A percentile compares a stretch with the other conserved stretches of the same genome.
phyloP scores from a whole-genome alignment of 2,888 invertebrate species.

The Arrhopalites spinosus region DNA sequence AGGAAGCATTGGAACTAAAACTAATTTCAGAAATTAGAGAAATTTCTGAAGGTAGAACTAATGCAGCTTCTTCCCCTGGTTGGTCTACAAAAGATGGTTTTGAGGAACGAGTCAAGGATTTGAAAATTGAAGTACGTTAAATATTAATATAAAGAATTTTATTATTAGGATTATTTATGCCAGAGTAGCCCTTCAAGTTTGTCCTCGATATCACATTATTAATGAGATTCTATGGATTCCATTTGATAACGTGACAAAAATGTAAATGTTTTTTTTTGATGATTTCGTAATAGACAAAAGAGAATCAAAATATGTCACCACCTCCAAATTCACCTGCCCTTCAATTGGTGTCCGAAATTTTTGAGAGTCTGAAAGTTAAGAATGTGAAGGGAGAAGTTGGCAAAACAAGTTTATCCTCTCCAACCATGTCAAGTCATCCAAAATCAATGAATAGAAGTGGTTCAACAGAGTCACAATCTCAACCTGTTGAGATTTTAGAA shows the following conservation, averaged over 20 bases:
- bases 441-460: conserved; percentile 10
- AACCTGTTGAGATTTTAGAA: conserved; percentile 51
- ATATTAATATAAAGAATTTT: not conserved
- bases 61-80: conserved; percentile 24
- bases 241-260: no score
- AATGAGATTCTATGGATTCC: no score
- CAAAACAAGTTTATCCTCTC: conserved; percentile 15
- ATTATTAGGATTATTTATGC: not conserved
- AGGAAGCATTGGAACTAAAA: conserved; percentile 81
- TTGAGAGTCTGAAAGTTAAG: conserved; percentile 79
- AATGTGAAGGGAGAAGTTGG: conserved; percentile 59
- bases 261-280: conserved; percentile 5
- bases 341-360: conserved; percentile 80
- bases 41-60: conserved; percentile 61
- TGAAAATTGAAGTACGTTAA: conserved; percentile 18
- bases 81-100: conserved; percentile 25
- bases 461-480: conserved; percentile 18
- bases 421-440: conserved; percentile 15
- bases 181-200: no score
- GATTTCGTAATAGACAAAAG: conserved; percentile 28
- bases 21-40: conserved; percentile 84
- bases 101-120: conserved; percentile 26
- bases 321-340: conserved; percentile 74
- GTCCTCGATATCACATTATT: no score
- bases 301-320: conserved; percentile 49